Base-by-base conservation (phyloP, 2,888 invertebrate genomes). In the Eilema caniola region DNA sequence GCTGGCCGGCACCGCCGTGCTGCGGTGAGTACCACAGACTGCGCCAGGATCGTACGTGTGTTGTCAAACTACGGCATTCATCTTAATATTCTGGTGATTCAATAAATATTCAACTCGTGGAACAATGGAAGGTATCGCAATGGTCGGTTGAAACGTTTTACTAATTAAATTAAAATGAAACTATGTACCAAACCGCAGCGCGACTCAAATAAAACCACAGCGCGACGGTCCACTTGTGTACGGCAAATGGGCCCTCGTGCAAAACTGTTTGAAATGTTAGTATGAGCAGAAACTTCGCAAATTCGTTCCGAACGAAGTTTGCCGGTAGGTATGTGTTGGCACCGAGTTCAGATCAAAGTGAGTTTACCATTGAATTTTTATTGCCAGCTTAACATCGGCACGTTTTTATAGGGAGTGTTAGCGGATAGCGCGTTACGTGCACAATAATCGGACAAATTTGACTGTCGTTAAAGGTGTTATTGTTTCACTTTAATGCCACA, bases 1-100 rank as follows among this genome's bases (percentile, higher is more conserved):
- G 10, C 87, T 96, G 47, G 90, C 93, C 28, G 94, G 93, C 83
- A 95, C 96, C 63, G 91, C 95, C 37, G 89, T 95, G 14, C 87
- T 96, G 67, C 90, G 93, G 94, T 94, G 76, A 83, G 77, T 73
- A 65, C 2, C 0, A 33, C n/a, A n/a, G n/a, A n/a, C n/a, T n/a
- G n/a, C n/a, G n/a, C n/a, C n/a, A n/a, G n/a, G n/a, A n/a, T n/a
- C n/a, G n/a, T n/a, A n/a, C n/a, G n/a, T n/a, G n/a, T n/a, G 28
- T 28, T 28, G 28, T 28, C 28, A 28, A 33, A 33, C 20, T 14
- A 47, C 47, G 5, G 7, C 7, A 5, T 7, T 2, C 5, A 20
- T 47, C 16, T 47, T 47, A 3, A 7, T 20, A 20, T 47, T 47
- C 7, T 47, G 20, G 7, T 3, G 47, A 5, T 59, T 12, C n/a